These are phyloP conservation scores for Leptinotarsa tumamoca DNA, from an alignment of 2,888 invertebrate genomes.

Conservation along the genomic window DNA sequence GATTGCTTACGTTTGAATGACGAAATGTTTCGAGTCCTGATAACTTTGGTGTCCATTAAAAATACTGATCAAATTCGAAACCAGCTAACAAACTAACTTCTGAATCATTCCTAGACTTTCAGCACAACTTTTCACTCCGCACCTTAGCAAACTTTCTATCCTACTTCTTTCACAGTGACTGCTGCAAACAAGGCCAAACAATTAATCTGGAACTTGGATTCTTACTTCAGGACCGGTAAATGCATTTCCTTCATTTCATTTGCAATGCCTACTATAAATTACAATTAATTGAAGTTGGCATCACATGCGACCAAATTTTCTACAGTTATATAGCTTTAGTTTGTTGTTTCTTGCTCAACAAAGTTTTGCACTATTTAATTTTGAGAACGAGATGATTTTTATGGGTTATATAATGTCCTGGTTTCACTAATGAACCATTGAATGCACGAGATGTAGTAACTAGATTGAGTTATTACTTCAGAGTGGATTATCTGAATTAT, in stretches of 20 bases:
- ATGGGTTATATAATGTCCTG: not conserved
- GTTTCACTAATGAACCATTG: not conserved
- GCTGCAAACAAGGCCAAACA: slow-evolving; percentile 3
- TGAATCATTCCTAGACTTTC: not conserved
- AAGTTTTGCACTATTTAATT: not conserved
- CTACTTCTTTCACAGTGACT: not conserved
- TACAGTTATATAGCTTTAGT: not conserved
- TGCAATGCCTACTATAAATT: not conserved
- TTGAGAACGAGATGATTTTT: not conserved
- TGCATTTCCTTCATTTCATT: slow-evolving; percentile 3
- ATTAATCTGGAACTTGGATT: not conserved
- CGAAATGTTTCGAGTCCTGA: too few relatives aligned
- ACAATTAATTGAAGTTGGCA: not conserved
- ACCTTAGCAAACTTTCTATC: not conserved
- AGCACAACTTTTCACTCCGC: not conserved
- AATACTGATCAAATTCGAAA: too few relatives aligned
- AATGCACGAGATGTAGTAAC: too few relatives aligned
- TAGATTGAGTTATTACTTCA: too few relatives aligned
- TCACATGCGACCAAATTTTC: slow-evolving; percentile 1
- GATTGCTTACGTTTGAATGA: too few relatives aligned
- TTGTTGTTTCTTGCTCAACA: not conserved
- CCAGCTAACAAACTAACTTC: not conserved
- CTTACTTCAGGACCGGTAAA: not conserved
- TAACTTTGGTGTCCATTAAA: too few relatives aligned
- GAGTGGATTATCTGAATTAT: too few relatives aligned